Conservation (phyloP, 2,113 vertebrate genomes). For the Nothobranchius furzeri region DNA sequence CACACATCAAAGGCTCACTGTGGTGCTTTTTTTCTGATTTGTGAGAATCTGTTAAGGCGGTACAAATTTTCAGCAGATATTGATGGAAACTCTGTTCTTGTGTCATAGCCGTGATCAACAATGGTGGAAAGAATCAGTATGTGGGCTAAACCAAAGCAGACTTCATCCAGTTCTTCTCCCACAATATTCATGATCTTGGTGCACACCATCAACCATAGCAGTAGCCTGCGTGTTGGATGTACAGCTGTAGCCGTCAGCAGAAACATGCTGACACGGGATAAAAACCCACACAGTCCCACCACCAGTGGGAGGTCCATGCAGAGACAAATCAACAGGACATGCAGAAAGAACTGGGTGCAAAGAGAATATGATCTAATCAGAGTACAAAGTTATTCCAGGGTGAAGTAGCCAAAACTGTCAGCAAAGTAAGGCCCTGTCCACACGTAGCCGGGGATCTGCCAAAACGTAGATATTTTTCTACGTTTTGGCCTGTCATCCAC, state of each 20-base stretch:
- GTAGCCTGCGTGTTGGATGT: slow-evolving; percentile 32
- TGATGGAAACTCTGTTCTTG: slow-evolving; percentile 47
- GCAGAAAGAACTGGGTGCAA: slow-evolving; percentile 21
- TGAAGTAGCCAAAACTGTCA: no score
- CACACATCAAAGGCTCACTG: slow-evolving; percentile 31
- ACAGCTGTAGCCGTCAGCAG: slow-evolving; percentile 63
- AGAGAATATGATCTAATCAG: slow-evolving; percentile 20
- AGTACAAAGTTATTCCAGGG: slow-evolving; percentile 1
- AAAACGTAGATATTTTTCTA: no score
- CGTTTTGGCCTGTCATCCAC: no score
- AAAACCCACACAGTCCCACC: slow-evolving; percentile 19
- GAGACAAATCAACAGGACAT: slow-evolving; percentile 40
- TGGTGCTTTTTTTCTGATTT: slow-evolving; percentile 46
- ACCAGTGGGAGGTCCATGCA: slow-evolving; percentile 53
- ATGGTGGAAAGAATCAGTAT: slow-evolving; percentile 49
- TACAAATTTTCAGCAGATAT: slow-evolving; percentile 43
- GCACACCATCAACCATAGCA: slow-evolving; percentile 31
- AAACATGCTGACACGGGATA: slow-evolving; percentile 56
- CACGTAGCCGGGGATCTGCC: no score
- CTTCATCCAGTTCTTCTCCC: slow-evolving; percentile 5
- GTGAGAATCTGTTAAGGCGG: slow-evolving; percentile 30
- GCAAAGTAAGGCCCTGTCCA: no score
- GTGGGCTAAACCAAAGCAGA: slow-evolving; percentile 47
- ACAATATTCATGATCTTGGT: slow-evolving; percentile 42
- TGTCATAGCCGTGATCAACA: slow-evolving; percentile 44